Conservation (phyloP, 1,140 invertebrate genomes). For the Diorhabda sublineata region DNA sequence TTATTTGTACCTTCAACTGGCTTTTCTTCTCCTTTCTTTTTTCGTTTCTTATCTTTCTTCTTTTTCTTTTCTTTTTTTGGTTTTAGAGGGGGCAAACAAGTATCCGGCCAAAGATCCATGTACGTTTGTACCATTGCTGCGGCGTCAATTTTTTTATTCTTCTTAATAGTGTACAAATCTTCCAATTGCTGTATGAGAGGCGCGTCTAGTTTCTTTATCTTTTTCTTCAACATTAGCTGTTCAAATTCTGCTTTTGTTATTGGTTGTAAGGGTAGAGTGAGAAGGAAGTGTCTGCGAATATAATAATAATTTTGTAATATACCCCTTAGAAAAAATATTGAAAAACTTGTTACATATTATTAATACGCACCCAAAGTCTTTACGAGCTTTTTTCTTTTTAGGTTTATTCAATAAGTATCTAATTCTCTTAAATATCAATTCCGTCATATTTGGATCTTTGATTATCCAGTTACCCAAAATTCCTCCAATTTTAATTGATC, state of each 20-base stretch:
- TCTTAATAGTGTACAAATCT: conserved; percentile 39
- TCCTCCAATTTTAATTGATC: conserved; percentile 46
- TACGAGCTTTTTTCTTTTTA: conserved; percentile 46
- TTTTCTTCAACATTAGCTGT: conserved; percentile 38
- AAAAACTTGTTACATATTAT: background rate
- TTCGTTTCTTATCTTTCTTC: conserved; percentile 30
- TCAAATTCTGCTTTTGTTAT: conserved; percentile 42
- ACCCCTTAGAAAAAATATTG: conserved; percentile 31
- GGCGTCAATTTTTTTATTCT: conserved; percentile 39
- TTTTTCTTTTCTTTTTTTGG: conserved; percentile 32
- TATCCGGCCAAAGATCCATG: conserved; percentile 46
- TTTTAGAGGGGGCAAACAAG: conserved; percentile 27
- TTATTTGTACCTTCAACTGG: no score
- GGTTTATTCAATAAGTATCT: conserved; percentile 47
- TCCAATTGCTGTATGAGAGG: conserved; percentile 44
- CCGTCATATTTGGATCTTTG: conserved; percentile 45
- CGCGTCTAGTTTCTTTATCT: conserved; percentile 45
- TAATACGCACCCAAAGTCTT: conserved; percentile 45
- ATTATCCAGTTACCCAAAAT: conserved; percentile 49
- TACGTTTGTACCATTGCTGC: conserved; percentile 44
- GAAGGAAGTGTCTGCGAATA: conserved; percentile 29
- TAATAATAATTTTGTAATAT: conserved; percentile 5
- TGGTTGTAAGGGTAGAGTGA: conserved; percentile 32
- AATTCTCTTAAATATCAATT: conserved; percentile 48
- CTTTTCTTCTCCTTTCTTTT: conserved; percentile 5